A percentile compares a stretch with the other conserved stretches of the same genome.
Evolutionary conservation across 2,888 invertebrate species (phyloP).

Genomic region (Tiphia femorata): DNA sequence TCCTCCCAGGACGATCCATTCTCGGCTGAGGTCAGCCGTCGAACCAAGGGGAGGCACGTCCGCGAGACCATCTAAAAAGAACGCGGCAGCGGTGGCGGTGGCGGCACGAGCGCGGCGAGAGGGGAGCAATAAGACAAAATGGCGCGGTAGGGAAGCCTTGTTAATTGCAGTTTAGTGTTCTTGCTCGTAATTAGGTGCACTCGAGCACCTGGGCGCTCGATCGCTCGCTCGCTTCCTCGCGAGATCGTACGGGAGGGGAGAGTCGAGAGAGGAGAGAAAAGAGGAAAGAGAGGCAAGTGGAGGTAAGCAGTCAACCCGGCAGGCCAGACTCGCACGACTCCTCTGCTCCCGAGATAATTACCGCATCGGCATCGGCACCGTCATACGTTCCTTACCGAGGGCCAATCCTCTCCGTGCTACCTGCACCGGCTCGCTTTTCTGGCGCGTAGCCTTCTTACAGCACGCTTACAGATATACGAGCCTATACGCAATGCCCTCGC

Average conservation of each 20-base stretch:
- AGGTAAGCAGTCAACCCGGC: not conserved
- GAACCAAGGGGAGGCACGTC: conserved; percentile 23
- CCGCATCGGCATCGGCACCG: conserved; percentile 55
- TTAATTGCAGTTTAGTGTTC: conserved; percentile 67
- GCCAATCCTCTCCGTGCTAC: conserved; percentile 39
- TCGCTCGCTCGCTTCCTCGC: conserved; percentile 4
- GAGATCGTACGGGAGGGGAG: too few species aligned
- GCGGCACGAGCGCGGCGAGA: conserved; percentile 7
- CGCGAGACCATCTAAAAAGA: conserved; percentile 25
- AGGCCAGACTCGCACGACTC: conserved; percentile 34
- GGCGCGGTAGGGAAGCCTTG: conserved; percentile 52
- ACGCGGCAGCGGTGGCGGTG: conserved; percentile 14
- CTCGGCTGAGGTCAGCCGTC: conserved; percentile 35
- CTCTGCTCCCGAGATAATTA: conserved; percentile 50
- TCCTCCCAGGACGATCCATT: conserved; percentile 36
- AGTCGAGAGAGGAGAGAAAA: conserved; percentile 12
- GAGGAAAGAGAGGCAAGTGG: conserved; percentile 15
- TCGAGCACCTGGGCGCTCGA: conserved; percentile 58
- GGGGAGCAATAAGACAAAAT: conserved; percentile 52
- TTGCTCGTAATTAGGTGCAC: conserved; percentile 64
- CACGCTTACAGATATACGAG: too few species aligned
- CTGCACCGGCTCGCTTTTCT: too few species aligned
- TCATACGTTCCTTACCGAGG: conserved; percentile 51
- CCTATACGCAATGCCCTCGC: too few species aligned
- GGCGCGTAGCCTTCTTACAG: too few species aligned